Evolutionary conservation across 1,140 invertebrate genomes (phyloP).

Genomic region (Caenorhabditis remanei): DNA sequence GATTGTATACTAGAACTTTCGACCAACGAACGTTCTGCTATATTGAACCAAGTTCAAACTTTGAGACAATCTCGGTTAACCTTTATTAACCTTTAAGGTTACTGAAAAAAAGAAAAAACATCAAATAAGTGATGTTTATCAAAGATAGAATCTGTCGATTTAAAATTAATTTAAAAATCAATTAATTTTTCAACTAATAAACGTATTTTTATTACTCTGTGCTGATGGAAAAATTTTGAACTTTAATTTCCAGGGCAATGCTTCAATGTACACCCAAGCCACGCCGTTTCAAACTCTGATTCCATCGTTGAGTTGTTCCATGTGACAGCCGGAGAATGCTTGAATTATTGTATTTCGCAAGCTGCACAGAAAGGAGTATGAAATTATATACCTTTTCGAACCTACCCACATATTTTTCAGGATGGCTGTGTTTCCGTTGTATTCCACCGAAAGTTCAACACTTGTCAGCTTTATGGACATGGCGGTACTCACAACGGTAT

Average conservation of each 20-base stretch:
- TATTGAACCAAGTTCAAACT: no score
- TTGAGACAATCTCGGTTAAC: no score
- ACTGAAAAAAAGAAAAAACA: no score
- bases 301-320: conserved; percentile 56
- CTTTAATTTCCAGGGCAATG: conserved; percentile 18
- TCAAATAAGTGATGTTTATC: no score
- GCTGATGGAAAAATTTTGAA: not conserved
- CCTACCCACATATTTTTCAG: conserved; percentile 5
- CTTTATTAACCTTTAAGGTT: no score
- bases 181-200: no score
- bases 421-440: conserved; percentile 55
- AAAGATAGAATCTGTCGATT: no score
- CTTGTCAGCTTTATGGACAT: conserved; percentile 60
- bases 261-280: conserved; percentile 37
- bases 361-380: conserved; percentile 46
- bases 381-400: not conserved
- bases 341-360: conserved; percentile 60
- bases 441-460: conserved; percentile 56
- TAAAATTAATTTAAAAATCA: no score
- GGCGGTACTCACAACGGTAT: conserved; percentile 21
- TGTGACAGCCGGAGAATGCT: conserved; percentile 51
- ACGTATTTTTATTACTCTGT: no score
- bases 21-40: no score
- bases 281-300: conserved; percentile 53
- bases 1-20: no score